These are phyloP conservation scores for Parnassius glacialis DNA, from an alignment of 2,888 invertebrate species.

Conservation along the genomic window DNA sequence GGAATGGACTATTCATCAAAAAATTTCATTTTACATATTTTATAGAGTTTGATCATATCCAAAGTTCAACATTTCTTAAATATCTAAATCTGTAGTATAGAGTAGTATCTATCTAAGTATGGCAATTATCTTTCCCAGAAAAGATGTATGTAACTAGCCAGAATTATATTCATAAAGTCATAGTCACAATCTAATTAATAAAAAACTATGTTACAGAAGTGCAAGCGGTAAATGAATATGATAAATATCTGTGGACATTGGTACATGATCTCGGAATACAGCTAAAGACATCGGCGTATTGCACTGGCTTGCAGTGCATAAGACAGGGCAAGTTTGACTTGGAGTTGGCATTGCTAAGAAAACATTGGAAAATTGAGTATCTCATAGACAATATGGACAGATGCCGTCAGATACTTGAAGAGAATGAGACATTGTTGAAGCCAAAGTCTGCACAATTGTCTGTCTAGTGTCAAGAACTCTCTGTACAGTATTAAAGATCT, in stretches of 20 bases:
- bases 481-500: too few relatives aligned
- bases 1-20: too few relatives aligned
- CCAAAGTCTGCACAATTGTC: slow-evolving; percentile 59
- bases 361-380: slow-evolving; percentile 89
- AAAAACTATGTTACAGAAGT: slow-evolving; percentile 83
- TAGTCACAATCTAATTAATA: too few relatives aligned
- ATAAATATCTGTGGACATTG: slow-evolving; percentile 87
- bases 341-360: slow-evolving; percentile 87
- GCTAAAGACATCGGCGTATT: slow-evolving; percentile 89
- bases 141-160: too few relatives aligned
- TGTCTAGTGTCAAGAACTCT: slow-evolving; percentile 29
- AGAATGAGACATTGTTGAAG: slow-evolving; percentile 67
- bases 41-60: too few relatives aligned
- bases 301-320: slow-evolving; percentile 89
- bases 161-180: too few relatives aligned
- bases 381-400: slow-evolving; percentile 84
- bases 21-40: too few relatives aligned
- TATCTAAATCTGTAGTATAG: too few relatives aligned
- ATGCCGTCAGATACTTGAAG: slow-evolving; percentile 76
- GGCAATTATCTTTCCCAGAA: too few relatives aligned
- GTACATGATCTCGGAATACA: slow-evolving; percentile 91
- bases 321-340: slow-evolving; percentile 90
- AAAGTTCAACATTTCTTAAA: too few relatives aligned
- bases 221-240: slow-evolving; percentile 92
- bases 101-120: too few relatives aligned